Base-by-base conservation (phyloP, 2,888 invertebrate genomes). In the Entomobrya multifasciata region DNA sequence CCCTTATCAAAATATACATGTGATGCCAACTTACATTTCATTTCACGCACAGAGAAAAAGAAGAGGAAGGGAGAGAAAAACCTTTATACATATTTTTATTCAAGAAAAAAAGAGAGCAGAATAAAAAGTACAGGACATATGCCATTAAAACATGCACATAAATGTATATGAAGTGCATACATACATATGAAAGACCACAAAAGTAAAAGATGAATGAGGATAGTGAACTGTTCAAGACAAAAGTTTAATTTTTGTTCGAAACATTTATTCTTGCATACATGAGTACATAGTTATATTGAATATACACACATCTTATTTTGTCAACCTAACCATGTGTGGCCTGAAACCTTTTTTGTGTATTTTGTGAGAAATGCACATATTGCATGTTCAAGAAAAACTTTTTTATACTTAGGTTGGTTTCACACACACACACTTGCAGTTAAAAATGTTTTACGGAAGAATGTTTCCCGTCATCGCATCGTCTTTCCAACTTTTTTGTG, bases 401-500 rank as follows among this genome's bases (percentile, higher is more conserved):
- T 55, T 72, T n/a, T 41, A 67, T 41, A 11, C 17, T 47, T 79
- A n/a, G n/a, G n/a, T n/a, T n/a, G n/a, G n/a, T n/a, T n/a, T n/a
- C n/a, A n/a, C n/a, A n/a, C n/a, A n/a, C n/a, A n/a, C n/a, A n/a
- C 65, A 49, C 49, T 47, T 30, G 62, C 62, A 78, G 27, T 60
- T 22, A 36, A 77, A 62, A 27, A 22, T 41, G 52, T 36, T 52
- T 80, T 55, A 47, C 80, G 67, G 30, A 52, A 70, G 36, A 60
- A 62, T 44, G 47, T 13, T 60, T 25, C 62, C 27, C 60, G 15
- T 27, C 36, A n/a, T 27, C 52, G 65, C 36, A n/a, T 27, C 52
- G 65, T 41, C 80, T 55, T 70, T 52, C 36, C 67, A 80, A 67
- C 36, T 55, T 70, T 76, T 52, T 70, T 76, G n/a, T 78, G 47